Evolutionary conservation across 2,113 vertebrate species (phyloP).

Genomic region (Solea senegalensis): DNA sequence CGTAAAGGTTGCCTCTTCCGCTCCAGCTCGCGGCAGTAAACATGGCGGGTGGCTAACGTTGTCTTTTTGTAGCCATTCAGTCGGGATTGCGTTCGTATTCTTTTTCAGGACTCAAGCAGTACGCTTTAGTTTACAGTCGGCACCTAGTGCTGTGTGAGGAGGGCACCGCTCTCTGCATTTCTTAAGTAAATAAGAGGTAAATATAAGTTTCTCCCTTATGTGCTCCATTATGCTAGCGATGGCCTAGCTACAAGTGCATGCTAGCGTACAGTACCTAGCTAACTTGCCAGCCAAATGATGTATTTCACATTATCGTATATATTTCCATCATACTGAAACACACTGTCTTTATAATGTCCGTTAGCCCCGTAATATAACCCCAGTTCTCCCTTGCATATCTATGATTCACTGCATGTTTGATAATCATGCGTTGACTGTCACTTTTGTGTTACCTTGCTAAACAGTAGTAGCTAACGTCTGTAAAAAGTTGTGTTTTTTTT

Average conservation of each 20-base stretch:
- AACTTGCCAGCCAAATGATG: neutral
- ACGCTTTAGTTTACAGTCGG: neutral
- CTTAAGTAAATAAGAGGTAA: conserved; percentile 56
- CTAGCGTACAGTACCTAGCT: conserved; percentile 37
- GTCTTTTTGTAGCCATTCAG: neutral
- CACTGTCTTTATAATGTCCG: neutral
- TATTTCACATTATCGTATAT: neutral
- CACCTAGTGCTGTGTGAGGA: neutral
- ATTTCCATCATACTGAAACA: accelerated
- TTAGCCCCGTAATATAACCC: neutral
- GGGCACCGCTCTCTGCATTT: neutral
- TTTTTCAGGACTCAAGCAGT: neutral
- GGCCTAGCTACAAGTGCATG: conserved; percentile 40
- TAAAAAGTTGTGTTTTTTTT: neutral
- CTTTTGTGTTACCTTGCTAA: neutral
- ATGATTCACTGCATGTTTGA: neutral
- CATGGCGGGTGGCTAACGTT: conserved; percentile 65
- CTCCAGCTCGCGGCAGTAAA: conserved; percentile 53
- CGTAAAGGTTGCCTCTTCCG: conserved; percentile 31
- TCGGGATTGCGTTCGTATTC: neutral
- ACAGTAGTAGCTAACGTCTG: neutral
- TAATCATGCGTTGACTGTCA: neutral
- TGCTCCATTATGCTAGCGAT: conserved; percentile 41
- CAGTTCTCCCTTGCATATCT: neutral
- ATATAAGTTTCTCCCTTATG: neutral